A percentile compares a stretch with the other conserved stretches of the same genome.
Evolutionary conservation across 2,113 vertebrate genomes (phyloP).

Genomic region (Balaeniceps rex): DNA sequence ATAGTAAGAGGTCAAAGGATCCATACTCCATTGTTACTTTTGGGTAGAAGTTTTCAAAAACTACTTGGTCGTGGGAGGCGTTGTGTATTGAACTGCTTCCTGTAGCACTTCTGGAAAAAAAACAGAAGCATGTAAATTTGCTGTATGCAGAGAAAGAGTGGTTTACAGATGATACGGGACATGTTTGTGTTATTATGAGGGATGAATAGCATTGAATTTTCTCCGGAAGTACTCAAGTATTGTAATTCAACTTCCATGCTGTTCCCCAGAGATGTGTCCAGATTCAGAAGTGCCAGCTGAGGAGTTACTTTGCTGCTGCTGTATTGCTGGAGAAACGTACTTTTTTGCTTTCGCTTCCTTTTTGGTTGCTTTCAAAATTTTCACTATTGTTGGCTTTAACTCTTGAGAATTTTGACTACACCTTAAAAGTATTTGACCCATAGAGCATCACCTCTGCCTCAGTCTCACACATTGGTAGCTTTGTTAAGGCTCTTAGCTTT

Average conservation of each 20-base stretch:
- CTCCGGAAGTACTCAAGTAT: slow-evolving; percentile 6
- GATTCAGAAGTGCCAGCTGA: background rate
- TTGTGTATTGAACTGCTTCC: background rate
- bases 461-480: background rate
- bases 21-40: background rate
- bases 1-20: background rate
- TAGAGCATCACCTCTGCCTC: background rate
- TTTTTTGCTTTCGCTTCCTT: background rate
- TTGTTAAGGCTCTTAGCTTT: background rate
- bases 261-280: background rate
- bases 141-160: background rate
- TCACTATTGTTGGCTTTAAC: background rate
- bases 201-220: slow-evolving; percentile 9
- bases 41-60: background rate
- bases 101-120: background rate
- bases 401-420: background rate
- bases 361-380: background rate
- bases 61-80: background rate
- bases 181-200: slow-evolving; percentile 5
- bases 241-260: background rate
- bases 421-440: background rate
- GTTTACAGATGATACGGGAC: background rate
- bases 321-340: background rate
- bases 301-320: background rate
- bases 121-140: background rate